Conservation (phyloP, 2,113 vertebrate genomes). For the Astur gentilis region DNA sequence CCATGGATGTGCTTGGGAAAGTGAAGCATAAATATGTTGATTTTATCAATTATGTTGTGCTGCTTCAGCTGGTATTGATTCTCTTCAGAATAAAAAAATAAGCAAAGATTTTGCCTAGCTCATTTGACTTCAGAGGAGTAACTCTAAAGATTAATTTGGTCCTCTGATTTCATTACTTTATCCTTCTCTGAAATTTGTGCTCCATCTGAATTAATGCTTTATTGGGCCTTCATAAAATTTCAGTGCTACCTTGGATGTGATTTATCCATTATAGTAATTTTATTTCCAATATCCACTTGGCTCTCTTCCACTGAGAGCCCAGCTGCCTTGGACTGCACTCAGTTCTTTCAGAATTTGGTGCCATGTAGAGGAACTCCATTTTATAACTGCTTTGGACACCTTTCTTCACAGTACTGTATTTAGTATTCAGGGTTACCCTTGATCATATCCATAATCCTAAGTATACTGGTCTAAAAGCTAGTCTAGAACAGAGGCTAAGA, state of each 20-base stretch:
- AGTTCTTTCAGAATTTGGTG: background rate
- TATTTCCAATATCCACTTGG: background rate
- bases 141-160: background rate
- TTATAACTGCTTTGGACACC: background rate
- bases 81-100: background rate
- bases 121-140: background rate
- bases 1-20: background rate
- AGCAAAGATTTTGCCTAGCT: background rate
- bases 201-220: background rate
- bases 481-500: background rate
- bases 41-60: background rate
- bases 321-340: background rate
- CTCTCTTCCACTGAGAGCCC: background rate
- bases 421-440: background rate
- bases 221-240: background rate
- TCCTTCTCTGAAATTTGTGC: background rate
- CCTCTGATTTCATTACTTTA: background rate
- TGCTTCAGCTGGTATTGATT: background rate
- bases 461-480: background rate
- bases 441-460: background rate
- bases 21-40: background rate
- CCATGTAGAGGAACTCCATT: background rate
- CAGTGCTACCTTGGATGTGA: background rate
- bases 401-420: background rate
- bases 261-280: background rate